Base-by-base conservation (phyloP, 2,113 vertebrate species). In the Cottus gobio region DNA sequence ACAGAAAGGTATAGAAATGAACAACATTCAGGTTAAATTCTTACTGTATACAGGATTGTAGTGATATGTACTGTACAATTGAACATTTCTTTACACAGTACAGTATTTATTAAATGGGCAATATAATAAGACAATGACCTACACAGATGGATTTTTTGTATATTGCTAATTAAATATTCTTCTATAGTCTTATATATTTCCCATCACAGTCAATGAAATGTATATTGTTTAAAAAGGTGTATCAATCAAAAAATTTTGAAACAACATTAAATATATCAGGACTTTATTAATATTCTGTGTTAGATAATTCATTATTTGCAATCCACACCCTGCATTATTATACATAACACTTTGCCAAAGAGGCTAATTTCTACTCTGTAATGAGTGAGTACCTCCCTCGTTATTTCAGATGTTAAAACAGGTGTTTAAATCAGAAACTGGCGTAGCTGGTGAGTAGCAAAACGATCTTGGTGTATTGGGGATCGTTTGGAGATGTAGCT, bases 401-500 rank as follows among this genome's bases (percentile, higher is more conserved):
- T 57, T 50, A 57, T 85, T 74, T 60, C 63, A 74, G 77, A 86
- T 74, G 24, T 60, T 70, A 63, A 75, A 86, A 75, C 31, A 75
- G 77, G 58, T 69, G 42, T 67, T 72, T 57, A 76, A 92, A 81
- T 82, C 62, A 84, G 65, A 78, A 73, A 80, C 69, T 57, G 52
- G 60, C 77, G 70, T 82, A 65, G 79, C 85, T 81, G 77, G 57
- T 89, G 74, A 58, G 78, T 46, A 87, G 80, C 75, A 88, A 89
- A 86, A 89, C 85, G 80, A 85, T 87, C 85, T 87, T 60, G 39
- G 82, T 84, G 85, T 80, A 91, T 85, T 90, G 78, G 77, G 88
- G 82, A 90, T 93, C 80, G 89, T 91, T 89, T 90, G 76, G 79
- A 86, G 84, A 88, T 85, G 79, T 48, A 69, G 76, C 85, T 82